Evolutionary conservation across 1,140 invertebrate species (phyloP).

Genomic region (Zaprionus capensis): DNA sequence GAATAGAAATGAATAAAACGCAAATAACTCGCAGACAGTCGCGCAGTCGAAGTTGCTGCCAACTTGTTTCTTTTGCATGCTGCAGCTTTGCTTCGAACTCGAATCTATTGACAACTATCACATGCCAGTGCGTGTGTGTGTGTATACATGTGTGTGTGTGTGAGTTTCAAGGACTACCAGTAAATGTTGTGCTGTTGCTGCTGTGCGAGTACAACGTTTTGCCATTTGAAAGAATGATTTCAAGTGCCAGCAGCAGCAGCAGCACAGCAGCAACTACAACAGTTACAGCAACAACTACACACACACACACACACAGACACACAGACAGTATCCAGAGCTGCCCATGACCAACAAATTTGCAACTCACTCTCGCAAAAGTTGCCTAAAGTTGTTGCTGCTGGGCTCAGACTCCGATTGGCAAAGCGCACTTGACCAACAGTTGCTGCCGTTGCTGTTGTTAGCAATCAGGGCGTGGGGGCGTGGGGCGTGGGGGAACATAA

Average conservation of each 20-base stretch:
- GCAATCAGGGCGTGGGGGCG: not conserved
- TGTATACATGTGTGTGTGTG: not conserved
- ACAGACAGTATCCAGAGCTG: not conserved
- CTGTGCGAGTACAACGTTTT: slow-evolving; percentile 24
- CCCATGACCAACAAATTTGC: slow-evolving; percentile 45
- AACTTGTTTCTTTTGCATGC: slow-evolving; percentile 37
- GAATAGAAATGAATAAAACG: slow-evolving; percentile 31
- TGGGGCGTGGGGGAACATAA: too few relatives aligned
- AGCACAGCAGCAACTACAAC: slow-evolving; percentile 1
- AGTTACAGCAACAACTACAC: slow-evolving; percentile 4
- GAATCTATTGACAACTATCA: slow-evolving; percentile 20
- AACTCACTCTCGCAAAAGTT: slow-evolving; percentile 21
- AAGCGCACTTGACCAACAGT: slow-evolving; percentile 14
- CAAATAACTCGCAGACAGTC: not conserved
- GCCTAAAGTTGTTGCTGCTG: slow-evolving; percentile 8
- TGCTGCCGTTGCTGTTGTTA: not conserved
- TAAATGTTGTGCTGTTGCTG: slow-evolving; percentile 14
- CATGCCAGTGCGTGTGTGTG: not conserved
- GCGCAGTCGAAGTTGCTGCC: slow-evolving; percentile 6
- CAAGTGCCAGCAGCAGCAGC: slow-evolving; percentile 7
- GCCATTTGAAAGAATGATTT: slow-evolving; percentile 43
- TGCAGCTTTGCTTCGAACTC: slow-evolving; percentile 26
- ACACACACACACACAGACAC: not conserved
- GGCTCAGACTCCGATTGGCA: slow-evolving; percentile 8
- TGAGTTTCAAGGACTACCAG: slow-evolving; percentile 51